Percentiles rank a stretch among this genome's conserved stretches.
phyloP scores from a whole-genome alignment of 2,113 vertebrate species.

The Ophiodon elongatus region DNA sequence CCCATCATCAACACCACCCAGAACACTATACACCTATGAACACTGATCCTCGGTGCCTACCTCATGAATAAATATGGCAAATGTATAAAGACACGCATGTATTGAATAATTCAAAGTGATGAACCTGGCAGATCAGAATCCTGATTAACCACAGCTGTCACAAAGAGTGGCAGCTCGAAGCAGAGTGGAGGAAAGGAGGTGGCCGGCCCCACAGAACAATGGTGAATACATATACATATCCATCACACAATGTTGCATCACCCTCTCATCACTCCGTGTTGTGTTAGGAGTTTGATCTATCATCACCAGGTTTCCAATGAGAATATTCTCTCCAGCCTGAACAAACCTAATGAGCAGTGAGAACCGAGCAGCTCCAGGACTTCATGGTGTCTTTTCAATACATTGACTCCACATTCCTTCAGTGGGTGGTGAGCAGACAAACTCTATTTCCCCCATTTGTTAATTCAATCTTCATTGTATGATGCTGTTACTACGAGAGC shows the following conservation, averaged over 20 bases:
- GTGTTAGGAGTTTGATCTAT: background rate
- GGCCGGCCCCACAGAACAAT: background rate
- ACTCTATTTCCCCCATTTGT: background rate
- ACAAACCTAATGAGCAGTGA: background rate
- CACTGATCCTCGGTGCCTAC: background rate
- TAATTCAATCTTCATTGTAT: no score
- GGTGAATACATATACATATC: background rate
- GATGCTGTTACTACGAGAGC: background rate
- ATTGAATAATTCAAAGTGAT: background rate
- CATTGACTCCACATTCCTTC: background rate
- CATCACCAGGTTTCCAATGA: background rate
- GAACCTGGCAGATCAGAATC: background rate
- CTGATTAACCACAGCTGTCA: background rate
- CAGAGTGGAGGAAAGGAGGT: constrained; percentile 4
- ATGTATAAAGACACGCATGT: background rate
- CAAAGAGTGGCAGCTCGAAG: background rate
- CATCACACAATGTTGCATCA: background rate
- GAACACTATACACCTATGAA: background rate
- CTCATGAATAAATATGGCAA: background rate
- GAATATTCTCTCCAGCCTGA: background rate
- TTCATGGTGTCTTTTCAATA: background rate
- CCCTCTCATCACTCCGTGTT: background rate
- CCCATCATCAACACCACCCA: background rate
- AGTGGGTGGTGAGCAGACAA: background rate
- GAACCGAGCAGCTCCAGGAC: background rate